Base-by-base conservation (phyloP, 2,113 vertebrate species). In the Rhinichthys klamathensis region DNA sequence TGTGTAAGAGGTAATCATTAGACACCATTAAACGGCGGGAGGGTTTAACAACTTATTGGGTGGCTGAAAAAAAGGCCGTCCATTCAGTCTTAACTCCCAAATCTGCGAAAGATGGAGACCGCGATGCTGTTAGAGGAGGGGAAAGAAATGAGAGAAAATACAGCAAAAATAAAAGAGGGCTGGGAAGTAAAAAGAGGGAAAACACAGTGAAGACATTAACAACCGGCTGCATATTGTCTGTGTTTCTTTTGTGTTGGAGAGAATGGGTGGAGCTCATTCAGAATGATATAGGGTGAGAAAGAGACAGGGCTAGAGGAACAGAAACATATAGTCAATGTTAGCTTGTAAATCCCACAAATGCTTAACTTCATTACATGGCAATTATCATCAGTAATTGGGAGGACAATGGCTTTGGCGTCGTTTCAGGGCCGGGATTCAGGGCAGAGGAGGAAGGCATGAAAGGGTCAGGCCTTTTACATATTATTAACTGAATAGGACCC, bases 281-380 rank as follows among this genome's bases (percentile, higher is more conserved):
- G 94, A 95, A 94, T 88, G 90, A 92, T 93, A 92, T 92, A 54
- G 90, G 91, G 90, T 89, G 91, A 93, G 91, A 90, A 90, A 90
- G 90, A 92, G 88, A 90, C 81, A 90, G 72, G 35, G 35, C 72
- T 88, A 73, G 41, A 77, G 89, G 51, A 89, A 92, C 91, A 89
- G 79, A 94, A 91, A 87, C 92, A 90, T 88, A 91, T 88, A 91
- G 86, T 94, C 92, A 94, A 92, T 92, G 92, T 92, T 90, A 90
- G 93, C 93, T 92, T 95, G 95, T 97, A 97, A 97, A 98, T 96
- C 95, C 95, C 94, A 95, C 95, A 91, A 96, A 96, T 96, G 95
- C 95, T 96, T 97, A 96, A 97, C 96, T 96, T 96, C 97, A 95
- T 97, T 96, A 95, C 96, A 93, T 93, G 95, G 94, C 94, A 94